Conservation (phyloP, 2,113 vertebrate species). For the Sander vitreus region DNA sequence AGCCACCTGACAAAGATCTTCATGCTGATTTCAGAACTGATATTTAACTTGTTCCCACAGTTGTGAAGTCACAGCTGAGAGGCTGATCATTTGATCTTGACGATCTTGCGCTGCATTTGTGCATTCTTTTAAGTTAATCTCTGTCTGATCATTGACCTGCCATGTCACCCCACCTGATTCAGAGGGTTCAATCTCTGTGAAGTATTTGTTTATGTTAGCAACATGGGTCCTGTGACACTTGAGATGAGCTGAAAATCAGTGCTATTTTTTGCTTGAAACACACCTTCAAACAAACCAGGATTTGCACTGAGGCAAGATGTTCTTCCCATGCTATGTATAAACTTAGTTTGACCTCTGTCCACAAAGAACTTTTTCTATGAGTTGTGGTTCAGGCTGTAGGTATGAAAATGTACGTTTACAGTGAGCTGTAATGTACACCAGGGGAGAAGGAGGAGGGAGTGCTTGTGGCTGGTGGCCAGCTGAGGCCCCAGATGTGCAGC, state of each 20-base stretch:
- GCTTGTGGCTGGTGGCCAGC: constrained; percentile 71
- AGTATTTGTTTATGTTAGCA: constrained; percentile 10
- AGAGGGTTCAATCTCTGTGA: constrained; percentile 10
- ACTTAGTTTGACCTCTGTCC: constrained; percentile 59
- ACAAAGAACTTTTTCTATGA: constrained; percentile 47
- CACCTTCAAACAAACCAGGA: constrained; percentile 37
- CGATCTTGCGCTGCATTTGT: constrained; percentile 10
- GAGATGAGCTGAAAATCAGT: constrained; percentile 13
- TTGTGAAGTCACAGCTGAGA: constrained; percentile 18
- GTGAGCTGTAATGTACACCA: constrained; percentile 55
- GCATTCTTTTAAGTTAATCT: constrained; percentile 11
- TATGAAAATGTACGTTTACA: constrained; percentile 64
- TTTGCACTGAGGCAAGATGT: constrained; percentile 18
- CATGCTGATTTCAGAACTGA: constrained; percentile 56
- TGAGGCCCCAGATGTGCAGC: constrained; percentile 72
- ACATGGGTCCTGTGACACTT: constrained; percentile 26
- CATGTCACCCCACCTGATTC: constrained; percentile 13
- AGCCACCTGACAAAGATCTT: constrained; percentile 55
- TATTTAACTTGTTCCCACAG: constrained; percentile 57
- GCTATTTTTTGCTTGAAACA: constrained; percentile 31
- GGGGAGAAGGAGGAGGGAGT: constrained; percentile 44
- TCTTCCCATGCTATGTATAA: constrained; percentile 44
- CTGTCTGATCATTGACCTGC: neutral
- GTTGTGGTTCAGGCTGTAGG: constrained; percentile 39
- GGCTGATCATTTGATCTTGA: constrained; percentile 42